Base-by-base conservation (phyloP, 2,888 invertebrate genomes). In the Lasioglossum figueresi region DNA sequence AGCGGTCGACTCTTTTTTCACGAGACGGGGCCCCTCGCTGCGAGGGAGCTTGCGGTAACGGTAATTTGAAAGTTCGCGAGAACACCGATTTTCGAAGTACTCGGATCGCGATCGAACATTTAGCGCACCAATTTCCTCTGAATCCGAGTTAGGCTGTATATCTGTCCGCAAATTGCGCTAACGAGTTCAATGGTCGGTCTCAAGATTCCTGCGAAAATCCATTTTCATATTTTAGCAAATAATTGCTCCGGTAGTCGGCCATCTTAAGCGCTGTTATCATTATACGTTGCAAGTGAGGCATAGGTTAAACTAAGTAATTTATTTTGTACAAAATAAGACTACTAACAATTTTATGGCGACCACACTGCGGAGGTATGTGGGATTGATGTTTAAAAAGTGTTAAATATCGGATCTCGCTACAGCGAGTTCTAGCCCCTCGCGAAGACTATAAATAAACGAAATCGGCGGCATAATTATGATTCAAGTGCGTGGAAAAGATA, bases 21-120 rank as follows among this genome's bases (percentile, higher is more conserved):
- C 8, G 23, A 37, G 31, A 8, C 63, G 31, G 8, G 19, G 31
- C 6, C 37, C 10, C 37, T 23, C 68, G 68, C 68, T 4, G 37
- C 34, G 23, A 37, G 37, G 12, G 4, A 68, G 68, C 37, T 37
- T 23, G 37, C 0, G 68, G 68, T 68, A 37, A 68, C 37, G 68
- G 68, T 68, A 68, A 68, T 68, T 68, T 23, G 23, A 23, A 68
- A 68, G 37, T 68, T 68, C 68, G 68, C 4, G 68, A 37, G 37
- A 68, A 68, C 37, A 63, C 10, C 68, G 68, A 68, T 68, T 37
- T 68, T 37, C 34, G 5, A 19, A 63, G 31, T 63, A 63, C 31
- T 31, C 34, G 3, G 31, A 34, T 31, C 31, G 6, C 34, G 31
- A 63, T 19, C 63, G 63, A 56, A 56, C n/a, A 56, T 56, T n/a